phyloP scores from a whole-genome alignment of 2,888 invertebrate genomes.

The Apodemia zela region DNA sequence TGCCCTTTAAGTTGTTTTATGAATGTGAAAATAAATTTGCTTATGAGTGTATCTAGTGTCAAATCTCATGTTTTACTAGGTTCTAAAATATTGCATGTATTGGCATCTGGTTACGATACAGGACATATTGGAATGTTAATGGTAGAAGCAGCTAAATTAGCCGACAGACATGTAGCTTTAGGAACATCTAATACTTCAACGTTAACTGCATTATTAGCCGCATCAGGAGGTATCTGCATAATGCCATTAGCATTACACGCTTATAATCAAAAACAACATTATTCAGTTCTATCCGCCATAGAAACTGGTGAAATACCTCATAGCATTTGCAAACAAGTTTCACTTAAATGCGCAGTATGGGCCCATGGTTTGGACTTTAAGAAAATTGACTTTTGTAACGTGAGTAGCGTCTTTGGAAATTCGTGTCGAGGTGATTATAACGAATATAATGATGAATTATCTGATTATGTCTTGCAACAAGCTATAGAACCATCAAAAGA shows the following conservation, averaged over 20 bases:
- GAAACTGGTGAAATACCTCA: constrained; percentile 54
- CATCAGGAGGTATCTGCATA: constrained; percentile 58
- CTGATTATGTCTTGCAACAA: constrained; percentile 51
- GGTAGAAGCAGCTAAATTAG: constrained; percentile 53
- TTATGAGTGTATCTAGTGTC: constrained; percentile 62
- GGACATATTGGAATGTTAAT: constrained; percentile 54
- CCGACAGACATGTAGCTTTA: constrained; percentile 46
- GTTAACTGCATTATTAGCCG: constrained; percentile 47
- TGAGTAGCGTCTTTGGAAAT: constrained; percentile 60
- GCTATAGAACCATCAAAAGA: constrained; percentile 41
- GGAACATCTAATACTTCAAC: constrained; percentile 47
- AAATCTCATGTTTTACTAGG: constrained; percentile 50
- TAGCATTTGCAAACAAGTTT: constrained; percentile 39
- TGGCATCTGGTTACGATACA: constrained; percentile 56
- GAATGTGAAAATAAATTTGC: constrained; percentile 61
- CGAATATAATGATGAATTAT: constrained; percentile 55
- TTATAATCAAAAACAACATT: constrained; percentile 56
- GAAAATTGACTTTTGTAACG: constrained; percentile 52
- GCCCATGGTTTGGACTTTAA: constrained; percentile 64
- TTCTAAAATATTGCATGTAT: constrained; percentile 55
- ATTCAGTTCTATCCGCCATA: constrained; percentile 48
- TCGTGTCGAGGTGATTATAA: constrained; percentile 59
- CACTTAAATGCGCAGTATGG: constrained; percentile 61
- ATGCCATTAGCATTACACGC: constrained; percentile 59
- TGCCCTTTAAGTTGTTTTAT: constrained; percentile 65